Conservation (phyloP, 1,140 invertebrate species). For the Drosophila rhopaloa region DNA sequence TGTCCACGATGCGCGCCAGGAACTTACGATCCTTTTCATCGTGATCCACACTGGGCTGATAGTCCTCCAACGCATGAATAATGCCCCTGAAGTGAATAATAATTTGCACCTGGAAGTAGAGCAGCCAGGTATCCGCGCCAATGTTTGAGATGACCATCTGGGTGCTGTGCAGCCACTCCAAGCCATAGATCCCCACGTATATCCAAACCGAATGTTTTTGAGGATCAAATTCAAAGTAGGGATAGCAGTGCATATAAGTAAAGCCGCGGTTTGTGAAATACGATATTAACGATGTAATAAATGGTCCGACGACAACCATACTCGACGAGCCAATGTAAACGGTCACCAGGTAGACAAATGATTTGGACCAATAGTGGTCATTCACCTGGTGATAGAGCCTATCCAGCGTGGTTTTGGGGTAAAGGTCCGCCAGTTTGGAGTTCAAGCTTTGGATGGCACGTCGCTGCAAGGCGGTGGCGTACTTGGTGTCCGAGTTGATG, state of each 20-base stretch:
- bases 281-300: conserved; percentile 19
- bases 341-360: conserved; percentile 2
- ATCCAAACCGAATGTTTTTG: conserved; percentile 26
- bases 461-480: conserved; percentile 36
- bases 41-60: conserved; percentile 25
- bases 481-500: conserved; percentile 56
- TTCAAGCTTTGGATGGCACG: conserved; percentile 20
- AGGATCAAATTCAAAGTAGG: conserved; percentile 42
- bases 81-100: conserved; percentile 61
- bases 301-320: conserved; percentile 47
- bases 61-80: conserved; percentile 25
- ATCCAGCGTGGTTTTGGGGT: conserved; percentile 26
- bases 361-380: conserved; percentile 52
- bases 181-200: conserved; percentile 40
- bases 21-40: conserved; percentile 32
- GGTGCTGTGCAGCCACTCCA: conserved; percentile 54
- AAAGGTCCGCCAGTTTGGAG: conserved; percentile 31
- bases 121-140: conserved; percentile 54
- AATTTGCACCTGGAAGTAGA: conserved; percentile 56
- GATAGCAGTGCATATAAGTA: conserved; percentile 52
- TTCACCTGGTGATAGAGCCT: conserved; percentile 36
- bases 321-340: conserved; percentile 40
- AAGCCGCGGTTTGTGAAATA: conserved; percentile 14
- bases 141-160: conserved; percentile 52
- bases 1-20: conserved; percentile 45